Base-by-base conservation (phyloP, 2,888 invertebrate genomes). In the Cryptosula pallasiana region DNA sequence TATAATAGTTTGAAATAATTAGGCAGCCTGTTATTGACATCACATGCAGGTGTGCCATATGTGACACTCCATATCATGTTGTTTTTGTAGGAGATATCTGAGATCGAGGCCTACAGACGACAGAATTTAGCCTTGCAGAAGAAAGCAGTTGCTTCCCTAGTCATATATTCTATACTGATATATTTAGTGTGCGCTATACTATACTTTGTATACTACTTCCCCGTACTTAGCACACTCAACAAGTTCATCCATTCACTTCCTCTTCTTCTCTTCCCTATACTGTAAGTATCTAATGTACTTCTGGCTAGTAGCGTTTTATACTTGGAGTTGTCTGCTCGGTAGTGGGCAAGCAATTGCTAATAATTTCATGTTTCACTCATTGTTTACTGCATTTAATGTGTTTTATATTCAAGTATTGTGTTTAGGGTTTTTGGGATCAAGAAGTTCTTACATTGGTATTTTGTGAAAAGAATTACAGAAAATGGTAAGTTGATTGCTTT, bases 391-490 rank as follows among this genome's bases (percentile, higher is more conserved):
- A 45, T 13, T 45, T 45, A 45, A 45, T 20, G 9, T 45, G 9
- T 13, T 13, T 13, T 13, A 45, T 13, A 45, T 20, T 45, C 45
- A 45, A 45, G 45, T 45, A 9, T 13, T 45, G 45, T 9, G 20
- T 78, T 34, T 85, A 94, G 94, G 79, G 90, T 94, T 75, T 88
- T 92, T 81, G 87, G 90, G 74, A 87, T 92, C 27, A 92, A 93
- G 78, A 89, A 90, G 78, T 86, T 91, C 76, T 89, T 95, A 79
- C 91, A 92, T 45, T 94, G 93, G 92, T 95, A 94, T 85, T 97
- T 92, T 84, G 90, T 91, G 78, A 89, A 92, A 83, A 91, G 92
- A 81, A 87, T 95, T 71, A 89, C 89, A 74, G 90, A 89, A 81
- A 94, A 93, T 86, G 90, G 91, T 81, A 87, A 88, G 72, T 91